These are phyloP conservation scores for Tryphoninae sp. DNA, from an alignment of 2,888 invertebrate species.

Conservation along the genomic window DNA sequence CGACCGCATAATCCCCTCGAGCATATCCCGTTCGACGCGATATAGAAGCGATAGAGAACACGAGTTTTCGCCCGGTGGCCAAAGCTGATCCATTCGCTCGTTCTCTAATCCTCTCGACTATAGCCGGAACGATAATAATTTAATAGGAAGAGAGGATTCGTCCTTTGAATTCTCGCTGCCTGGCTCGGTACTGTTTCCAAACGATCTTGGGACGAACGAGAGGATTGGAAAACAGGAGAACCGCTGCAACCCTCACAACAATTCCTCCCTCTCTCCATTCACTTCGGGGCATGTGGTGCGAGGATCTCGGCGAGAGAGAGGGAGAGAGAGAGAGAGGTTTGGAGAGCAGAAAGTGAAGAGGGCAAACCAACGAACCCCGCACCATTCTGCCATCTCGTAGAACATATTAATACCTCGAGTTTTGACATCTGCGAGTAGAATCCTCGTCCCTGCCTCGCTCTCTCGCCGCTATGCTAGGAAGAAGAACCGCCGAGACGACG, in stretches of 20 bases:
- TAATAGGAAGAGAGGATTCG: conserved; percentile 70
- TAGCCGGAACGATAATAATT: conserved; percentile 72
- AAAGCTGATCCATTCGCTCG: conserved; percentile 23
- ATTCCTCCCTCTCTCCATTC: conserved; percentile 16
- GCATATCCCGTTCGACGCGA: background rate
- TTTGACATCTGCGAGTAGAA: conserved; percentile 75
- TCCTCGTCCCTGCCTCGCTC: conserved; percentile 34
- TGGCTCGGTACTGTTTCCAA: background rate
- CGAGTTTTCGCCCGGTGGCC: conserved; percentile 54
- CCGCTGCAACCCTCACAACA: conserved; percentile 19
- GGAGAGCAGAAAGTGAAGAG: conserved; percentile 54
- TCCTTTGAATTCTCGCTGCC: conserved; percentile 2
- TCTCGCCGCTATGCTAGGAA: conserved; percentile 23
- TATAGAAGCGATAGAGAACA: conserved; percentile 47
- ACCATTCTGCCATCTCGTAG: conserved; percentile 73
- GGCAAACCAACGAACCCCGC: conserved; percentile 41
- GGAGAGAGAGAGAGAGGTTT: conserved; percentile 44
- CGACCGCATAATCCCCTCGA: conserved; percentile 20
- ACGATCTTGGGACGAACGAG: background rate
- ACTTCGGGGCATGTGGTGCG: conserved; percentile 17
- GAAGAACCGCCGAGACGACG: conserved; percentile 63
- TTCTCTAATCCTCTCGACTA: conserved; percentile 10
- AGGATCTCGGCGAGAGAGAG: conserved; percentile 11
- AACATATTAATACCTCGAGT: conserved; percentile 81
- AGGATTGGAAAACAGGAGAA: conserved; percentile 12